Base-by-base conservation (phyloP, 2,797 vertebrate species). In the Lepidocolaptes lacrymiger region DNA sequence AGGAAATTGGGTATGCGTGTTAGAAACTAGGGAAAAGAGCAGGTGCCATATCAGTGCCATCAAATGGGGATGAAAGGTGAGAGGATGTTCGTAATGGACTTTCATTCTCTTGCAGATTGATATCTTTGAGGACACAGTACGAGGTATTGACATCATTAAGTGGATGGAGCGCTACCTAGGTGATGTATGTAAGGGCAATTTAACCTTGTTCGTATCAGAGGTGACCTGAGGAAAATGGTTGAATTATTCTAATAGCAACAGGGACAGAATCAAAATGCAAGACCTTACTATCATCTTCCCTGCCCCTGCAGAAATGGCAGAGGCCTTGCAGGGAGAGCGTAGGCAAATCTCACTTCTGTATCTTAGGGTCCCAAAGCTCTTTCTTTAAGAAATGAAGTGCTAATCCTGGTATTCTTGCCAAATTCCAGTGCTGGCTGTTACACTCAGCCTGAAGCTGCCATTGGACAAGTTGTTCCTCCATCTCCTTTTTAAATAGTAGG, bases 141-240 rank as follows among this genome's bases (percentile, higher is more conserved):
- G 98, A 96, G 98, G 98, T 74, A 98, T 99, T 98, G 98, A 98
- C 95, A 98, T 99, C 96, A 99, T 98, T 91, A 99, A 98, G 72
- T 99, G 99, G 99, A 99, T 99, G 99, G 99, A 99, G 96, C 97
- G 98, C 80, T 99, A 98, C 96, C 95, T 99, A 95, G 98, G 98
- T 89, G 98, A 99, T 96, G 99, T 99, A 98, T 98, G 98, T 98
- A 97, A 95, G 77, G 83, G 85, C 91, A 95, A 71, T 91, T 95
- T 93, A 85, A 92, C 94, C 64, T 93, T 95, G 92, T 82, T 95
- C 74, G 24, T 67, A 51, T 68, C 79, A 91, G 80, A 92, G 62
- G 77, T 83, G 69, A 83, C 71, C 85, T 73, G 74, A 91, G 64
- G 71, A 75, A 84, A 87, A 87, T 69, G 52, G 24, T 2, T 88